phyloP scores from a whole-genome alignment of 2,888 invertebrate genomes.

The Parasteatoda lunata region DNA sequence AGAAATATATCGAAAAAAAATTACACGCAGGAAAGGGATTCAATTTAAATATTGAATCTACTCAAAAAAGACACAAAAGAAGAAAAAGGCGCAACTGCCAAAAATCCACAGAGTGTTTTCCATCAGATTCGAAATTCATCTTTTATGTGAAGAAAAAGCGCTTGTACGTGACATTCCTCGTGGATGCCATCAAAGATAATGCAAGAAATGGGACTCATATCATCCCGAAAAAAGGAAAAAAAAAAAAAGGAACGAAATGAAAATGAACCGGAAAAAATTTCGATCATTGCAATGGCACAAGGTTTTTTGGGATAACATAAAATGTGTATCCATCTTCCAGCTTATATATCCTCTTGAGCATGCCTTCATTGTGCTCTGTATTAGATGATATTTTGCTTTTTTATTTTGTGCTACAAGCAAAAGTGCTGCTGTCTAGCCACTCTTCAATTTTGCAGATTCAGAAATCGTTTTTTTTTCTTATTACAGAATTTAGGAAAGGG shows the following conservation, averaged over 20 bases:
- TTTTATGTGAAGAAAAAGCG: conserved; percentile 15
- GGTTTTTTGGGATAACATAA: conserved; percentile 8
- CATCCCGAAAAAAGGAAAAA: neutral
- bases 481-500: too few relatives aligned
- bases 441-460: too few relatives aligned
- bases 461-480: too few relatives aligned
- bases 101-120: conserved; percentile 24
- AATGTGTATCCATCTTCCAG: too few relatives aligned
- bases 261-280: too few relatives aligned
- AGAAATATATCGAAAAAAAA: conserved; percentile 17
- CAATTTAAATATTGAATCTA: conserved; percentile 48
- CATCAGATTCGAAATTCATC: conserved; percentile 15
- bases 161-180: conserved; percentile 23
- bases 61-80: neutral
- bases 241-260: neutral
- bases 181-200: conserved; percentile 43
- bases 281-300: conserved; percentile 33
- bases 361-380: conserved; percentile 11
- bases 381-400: conserved; percentile 9
- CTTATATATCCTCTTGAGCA: neutral
- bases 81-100: neutral
- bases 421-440: neutral
- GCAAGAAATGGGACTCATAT: conserved; percentile 34
- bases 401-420: neutral
- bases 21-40: conserved; percentile 11